Base-by-base conservation (phyloP, 2,888 invertebrate genomes). In the Trachelus iudaicus region DNA sequence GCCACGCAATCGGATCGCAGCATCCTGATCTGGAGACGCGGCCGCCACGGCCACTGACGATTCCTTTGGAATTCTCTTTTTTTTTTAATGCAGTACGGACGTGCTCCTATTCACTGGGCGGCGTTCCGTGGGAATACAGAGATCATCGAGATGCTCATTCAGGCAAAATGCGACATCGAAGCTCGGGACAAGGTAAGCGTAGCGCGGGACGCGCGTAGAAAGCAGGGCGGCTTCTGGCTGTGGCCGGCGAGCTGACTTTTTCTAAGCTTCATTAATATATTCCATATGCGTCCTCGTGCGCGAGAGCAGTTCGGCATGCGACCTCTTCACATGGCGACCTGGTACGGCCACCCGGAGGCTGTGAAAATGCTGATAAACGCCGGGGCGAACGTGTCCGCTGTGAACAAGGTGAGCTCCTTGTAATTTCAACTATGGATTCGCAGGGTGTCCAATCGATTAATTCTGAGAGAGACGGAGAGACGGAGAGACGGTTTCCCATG, bases 91-190 rank as follows among this genome's bases (percentile, higher is more conserved):
- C 92, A 95, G 95, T 95, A 95, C 89, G 95, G 95, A 33, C 91
- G 95, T 78, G 95, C 95, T 12, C 95, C 95, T 15, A 94, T 95
- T 82, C 95, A 96, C 89, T 95, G 95, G 95, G 95, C 95, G 15
- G 94, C 95, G 0, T 95, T 95, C 75, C 92, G 94, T 79, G 95
- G 95, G 71, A 95, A 95, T 88, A 94, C 94, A 33, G 95, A 95
- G 83, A 95, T 95, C 78, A 95, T 95, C 91, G 94, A 94, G 83
- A 93, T 95, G 92, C 93, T 96, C 79, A 94, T 95, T 78, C 93
- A 94, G n/a, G 94, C 95, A 30, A 94, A 95, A 86, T 95, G 95
- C 87, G 95, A 96, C 87, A 95, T 95, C 78, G 95, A 95, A 91
- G 95, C 95, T 3, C 93, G 93, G 81, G 95, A 96, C 89, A 95